Evolutionary conservation across 2,888 invertebrate genomes (phyloP).

Genomic region (Portevinia maculata): DNA sequence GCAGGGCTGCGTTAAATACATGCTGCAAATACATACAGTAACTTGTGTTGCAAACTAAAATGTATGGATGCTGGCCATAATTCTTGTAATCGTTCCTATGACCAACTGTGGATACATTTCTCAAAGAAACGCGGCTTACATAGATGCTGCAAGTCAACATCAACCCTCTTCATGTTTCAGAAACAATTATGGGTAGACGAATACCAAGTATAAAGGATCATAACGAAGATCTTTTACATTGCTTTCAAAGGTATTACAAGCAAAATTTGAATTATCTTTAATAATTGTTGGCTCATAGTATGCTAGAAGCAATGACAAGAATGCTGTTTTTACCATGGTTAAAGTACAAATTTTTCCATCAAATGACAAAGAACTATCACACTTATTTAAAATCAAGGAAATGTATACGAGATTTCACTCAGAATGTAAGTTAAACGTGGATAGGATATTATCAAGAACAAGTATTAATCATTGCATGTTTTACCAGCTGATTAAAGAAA

Average conservation of each 20-base stretch:
- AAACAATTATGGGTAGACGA: conserved; percentile 81
- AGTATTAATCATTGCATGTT: not conserved
- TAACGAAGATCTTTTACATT: conserved; percentile 76
- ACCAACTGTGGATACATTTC: too few species aligned
- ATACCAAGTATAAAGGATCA: conserved; percentile 72
- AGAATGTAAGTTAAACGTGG: conserved; percentile 75
- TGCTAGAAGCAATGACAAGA: conserved; percentile 79
- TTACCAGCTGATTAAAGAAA: conserved; percentile 77
- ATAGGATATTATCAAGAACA: not conserved
- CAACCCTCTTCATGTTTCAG: too few species aligned
- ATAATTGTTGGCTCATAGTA: conserved; percentile 70
- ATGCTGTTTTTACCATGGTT: conserved; percentile 81
- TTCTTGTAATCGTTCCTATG: too few species aligned
- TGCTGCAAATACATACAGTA: too few species aligned
- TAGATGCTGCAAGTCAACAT: too few species aligned
- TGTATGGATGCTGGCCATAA: too few species aligned
- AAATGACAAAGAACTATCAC: conserved; percentile 76
- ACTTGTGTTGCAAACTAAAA: too few species aligned
- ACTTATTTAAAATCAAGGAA: conserved; percentile 76
- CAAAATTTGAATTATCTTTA: too few species aligned
- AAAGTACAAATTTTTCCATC: conserved; percentile 73
- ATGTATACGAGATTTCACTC: conserved; percentile 77
- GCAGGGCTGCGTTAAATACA: too few species aligned
- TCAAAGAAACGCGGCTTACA: too few species aligned
- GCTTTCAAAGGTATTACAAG: conserved; percentile 78